phyloP scores from a whole-genome alignment of 1,140 invertebrate genomes.

The Orius laevigatus region DNA sequence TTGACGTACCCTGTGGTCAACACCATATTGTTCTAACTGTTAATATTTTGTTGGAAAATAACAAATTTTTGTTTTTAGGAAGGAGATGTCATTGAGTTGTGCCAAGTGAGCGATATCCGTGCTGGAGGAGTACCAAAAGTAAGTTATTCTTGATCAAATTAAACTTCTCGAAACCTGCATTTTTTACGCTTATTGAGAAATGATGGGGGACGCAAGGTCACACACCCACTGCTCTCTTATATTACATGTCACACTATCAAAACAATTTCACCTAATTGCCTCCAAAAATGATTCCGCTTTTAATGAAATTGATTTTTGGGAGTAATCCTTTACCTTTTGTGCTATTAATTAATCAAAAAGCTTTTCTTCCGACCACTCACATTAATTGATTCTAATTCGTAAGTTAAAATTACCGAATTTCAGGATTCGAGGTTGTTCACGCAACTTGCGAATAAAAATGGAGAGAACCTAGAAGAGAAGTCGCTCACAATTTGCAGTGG shows the following conservation, averaged over 20 bases:
- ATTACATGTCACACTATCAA: background rate
- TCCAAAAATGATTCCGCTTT: no score
- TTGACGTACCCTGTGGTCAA: no score
- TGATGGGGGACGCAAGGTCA: background rate
- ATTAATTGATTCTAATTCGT: no score
- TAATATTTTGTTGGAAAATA: no score
- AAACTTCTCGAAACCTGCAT: background rate
- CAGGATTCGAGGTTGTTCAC: slow-evolving; percentile 72
- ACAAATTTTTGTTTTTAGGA: slow-evolving; percentile 52
- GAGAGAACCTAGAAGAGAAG: slow-evolving; percentile 79
- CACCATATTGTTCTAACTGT: no score
- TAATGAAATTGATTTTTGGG: no score
- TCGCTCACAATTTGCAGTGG: slow-evolving; percentile 97
- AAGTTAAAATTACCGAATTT: no score
- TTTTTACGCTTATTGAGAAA: background rate
- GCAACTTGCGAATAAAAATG: slow-evolving; percentile 63
- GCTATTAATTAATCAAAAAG: background rate
- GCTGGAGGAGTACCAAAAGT: slow-evolving; percentile 77
- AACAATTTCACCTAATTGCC: background rate
- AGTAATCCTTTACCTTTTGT: no score
- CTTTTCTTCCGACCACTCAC: background rate
- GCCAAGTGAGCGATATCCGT: slow-evolving; percentile 92
- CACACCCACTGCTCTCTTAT: background rate
- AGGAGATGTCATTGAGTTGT: slow-evolving; percentile 88
- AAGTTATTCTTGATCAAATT: slow-evolving; percentile 22